Conservation (phyloP, 1,140 invertebrate species). For the Fragariocoptes setiger region DNA sequence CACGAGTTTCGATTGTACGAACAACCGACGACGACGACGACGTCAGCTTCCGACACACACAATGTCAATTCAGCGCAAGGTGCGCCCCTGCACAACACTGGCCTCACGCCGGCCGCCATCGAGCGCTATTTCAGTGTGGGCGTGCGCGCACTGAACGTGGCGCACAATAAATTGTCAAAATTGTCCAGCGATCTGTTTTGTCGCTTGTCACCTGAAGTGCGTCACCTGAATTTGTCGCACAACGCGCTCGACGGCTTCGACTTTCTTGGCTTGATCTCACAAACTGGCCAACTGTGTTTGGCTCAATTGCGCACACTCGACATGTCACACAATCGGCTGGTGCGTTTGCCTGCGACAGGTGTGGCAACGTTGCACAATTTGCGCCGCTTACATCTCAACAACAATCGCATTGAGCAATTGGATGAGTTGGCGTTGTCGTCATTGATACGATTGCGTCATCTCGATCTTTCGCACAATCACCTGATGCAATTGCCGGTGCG, state of each 20-base stretch:
- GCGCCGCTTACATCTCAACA: constrained; percentile 36
- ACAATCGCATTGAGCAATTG: constrained; percentile 25
- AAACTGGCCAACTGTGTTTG: constrained; percentile 23
- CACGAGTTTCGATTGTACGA: no score
- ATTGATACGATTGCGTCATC: constrained; percentile 12
- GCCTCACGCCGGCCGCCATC: not conserved
- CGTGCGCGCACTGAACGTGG: not conserved
- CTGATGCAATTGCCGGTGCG: constrained; percentile 12
- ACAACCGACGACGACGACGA: no score
- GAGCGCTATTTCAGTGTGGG: not conserved
- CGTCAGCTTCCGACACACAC: no score
- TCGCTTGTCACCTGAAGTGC: constrained; percentile 19
- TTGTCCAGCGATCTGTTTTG: constrained; percentile 38
- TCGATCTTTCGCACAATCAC: constrained; percentile 13
- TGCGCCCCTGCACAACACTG: not conserved
- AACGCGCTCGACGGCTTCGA: constrained; percentile 42
- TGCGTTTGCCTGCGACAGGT: constrained; percentile 35
- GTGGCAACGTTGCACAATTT: constrained; percentile 39
- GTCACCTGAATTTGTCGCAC: constrained; percentile 19
- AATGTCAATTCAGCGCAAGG: no score
- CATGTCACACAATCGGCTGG: constrained; percentile 39
- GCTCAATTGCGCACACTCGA: constrained; percentile 47
- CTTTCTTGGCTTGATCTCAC: constrained; percentile 29
- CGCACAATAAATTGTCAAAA: constrained; percentile 39
- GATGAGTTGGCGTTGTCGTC: constrained; percentile 13